Evolutionary conservation across 2,113 vertebrate species (phyloP).

Genomic region (Murina feae): DNA sequence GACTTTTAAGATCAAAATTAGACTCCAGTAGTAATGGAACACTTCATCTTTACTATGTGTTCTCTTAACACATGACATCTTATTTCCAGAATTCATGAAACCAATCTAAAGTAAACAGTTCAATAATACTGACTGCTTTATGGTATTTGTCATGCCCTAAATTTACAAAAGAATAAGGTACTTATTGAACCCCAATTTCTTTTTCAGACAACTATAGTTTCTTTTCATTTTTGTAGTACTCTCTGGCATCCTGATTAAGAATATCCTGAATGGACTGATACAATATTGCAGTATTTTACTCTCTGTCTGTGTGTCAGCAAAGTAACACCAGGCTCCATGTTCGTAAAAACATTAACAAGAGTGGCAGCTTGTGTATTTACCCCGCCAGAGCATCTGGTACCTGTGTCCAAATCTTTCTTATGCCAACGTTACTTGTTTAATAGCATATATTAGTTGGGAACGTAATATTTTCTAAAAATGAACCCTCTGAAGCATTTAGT

Average conservation of each 20-base stretch:
- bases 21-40: not conserved
- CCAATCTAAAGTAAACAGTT: conserved; percentile 1
- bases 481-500: not conserved
- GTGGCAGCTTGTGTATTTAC: not conserved
- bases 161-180: not conserved
- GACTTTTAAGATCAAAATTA: conserved; percentile 38
- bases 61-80: not conserved
- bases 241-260: not conserved
- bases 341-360: not conserved
- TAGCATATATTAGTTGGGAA: not conserved
- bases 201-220: not conserved
- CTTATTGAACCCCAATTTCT: not conserved
- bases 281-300: not conserved
- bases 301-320: not conserved
- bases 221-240: not conserved
- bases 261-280: not conserved
- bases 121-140: not conserved
- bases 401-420: not conserved
- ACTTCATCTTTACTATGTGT: not conserved
- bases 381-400: not conserved
- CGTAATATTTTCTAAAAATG: not conserved
- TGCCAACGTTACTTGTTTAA: not conserved
- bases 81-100: not conserved
- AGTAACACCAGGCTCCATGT: not conserved
- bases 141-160: not conserved